These are phyloP conservation scores for Meta bourneti DNA, from an alignment of 2,888 invertebrate species.

Conservation along the genomic window DNA sequence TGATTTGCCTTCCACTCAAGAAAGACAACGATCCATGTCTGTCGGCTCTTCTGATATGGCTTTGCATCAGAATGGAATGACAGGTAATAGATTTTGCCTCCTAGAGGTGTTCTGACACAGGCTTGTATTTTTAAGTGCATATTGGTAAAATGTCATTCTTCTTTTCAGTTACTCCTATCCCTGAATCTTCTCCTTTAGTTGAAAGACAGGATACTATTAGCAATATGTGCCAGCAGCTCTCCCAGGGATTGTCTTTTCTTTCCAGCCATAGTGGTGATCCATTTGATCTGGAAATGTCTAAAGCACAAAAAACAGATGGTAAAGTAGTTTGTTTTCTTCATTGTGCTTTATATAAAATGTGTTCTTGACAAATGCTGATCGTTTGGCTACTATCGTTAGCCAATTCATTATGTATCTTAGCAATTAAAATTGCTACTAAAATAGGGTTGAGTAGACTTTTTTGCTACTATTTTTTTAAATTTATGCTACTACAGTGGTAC, in stretches of 20 bases:
- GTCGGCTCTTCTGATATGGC: slow-evolving; percentile 77
- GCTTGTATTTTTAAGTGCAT: neutral
- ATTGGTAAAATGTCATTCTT: neutral
- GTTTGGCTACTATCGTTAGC: neutral
- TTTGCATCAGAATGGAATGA: slow-evolving; percentile 68
- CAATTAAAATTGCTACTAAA: too few relatives aligned
- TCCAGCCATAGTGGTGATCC: slow-evolving; percentile 82
- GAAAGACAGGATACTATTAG: slow-evolving; percentile 84
- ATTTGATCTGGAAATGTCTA: slow-evolving; percentile 78
- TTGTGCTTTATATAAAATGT: neutral
- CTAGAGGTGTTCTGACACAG: too few relatives aligned
- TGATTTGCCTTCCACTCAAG: slow-evolving; percentile 96
- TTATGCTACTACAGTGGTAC: too few relatives aligned
- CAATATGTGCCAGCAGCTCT: slow-evolving; percentile 89
- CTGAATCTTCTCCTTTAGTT: slow-evolving; percentile 86
- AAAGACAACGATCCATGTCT: slow-evolving; percentile 83
- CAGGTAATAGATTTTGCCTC: slow-evolving; percentile 47
- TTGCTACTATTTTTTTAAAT: too few relatives aligned
- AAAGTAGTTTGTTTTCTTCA: neutral
- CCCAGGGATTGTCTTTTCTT: slow-evolving; percentile 88
- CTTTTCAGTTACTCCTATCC: slow-evolving; percentile 87
- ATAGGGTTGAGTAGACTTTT: too few relatives aligned
- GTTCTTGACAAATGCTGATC: neutral
- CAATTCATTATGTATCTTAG: too few relatives aligned
- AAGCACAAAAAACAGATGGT: slow-evolving; percentile 65